Conservation (phyloP, 2,888 invertebrate species). For the Ceriagrion tenellum region DNA sequence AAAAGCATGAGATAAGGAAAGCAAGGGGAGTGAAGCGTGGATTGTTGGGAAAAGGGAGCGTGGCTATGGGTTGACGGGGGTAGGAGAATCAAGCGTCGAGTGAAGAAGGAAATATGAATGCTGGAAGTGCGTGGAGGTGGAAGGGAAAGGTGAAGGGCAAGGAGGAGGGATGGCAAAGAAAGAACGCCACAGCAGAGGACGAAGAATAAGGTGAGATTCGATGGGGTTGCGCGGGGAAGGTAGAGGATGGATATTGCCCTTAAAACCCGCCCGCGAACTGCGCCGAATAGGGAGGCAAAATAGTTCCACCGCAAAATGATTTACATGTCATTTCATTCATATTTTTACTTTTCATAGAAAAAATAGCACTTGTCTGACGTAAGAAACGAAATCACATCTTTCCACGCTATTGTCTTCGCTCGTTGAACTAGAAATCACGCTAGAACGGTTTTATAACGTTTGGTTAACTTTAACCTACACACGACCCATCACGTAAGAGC, state of each 20-base stretch:
- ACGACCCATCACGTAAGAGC: too few species aligned
- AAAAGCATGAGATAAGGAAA: neutral
- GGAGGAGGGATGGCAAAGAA: neutral
- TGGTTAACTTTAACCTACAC: too few species aligned
- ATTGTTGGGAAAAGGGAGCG: neutral
- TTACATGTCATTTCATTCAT: too few species aligned
- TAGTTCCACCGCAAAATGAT: too few species aligned
- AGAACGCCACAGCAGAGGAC: too few species aligned
- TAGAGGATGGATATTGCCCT: neutral
- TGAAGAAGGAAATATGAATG: neutral
- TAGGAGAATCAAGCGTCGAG: neutral
- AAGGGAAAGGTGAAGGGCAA: neutral
- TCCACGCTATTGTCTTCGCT: too few species aligned
- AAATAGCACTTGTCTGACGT: too few species aligned
- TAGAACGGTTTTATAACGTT: too few species aligned
- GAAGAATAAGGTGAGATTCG: neutral
- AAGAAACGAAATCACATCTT: too few species aligned
- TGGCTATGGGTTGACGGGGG: neutral
- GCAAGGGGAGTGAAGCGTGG: neutral
- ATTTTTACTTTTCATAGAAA: too few species aligned
- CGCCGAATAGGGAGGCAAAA: neutral
- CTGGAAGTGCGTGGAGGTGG: neutral
- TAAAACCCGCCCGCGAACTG: neutral
- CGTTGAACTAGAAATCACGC: neutral
- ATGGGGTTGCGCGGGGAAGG: neutral